These are phyloP conservation scores for Bradysia coprophila DNA, from an alignment of 1,140 invertebrate species.

Conservation along the genomic window DNA sequence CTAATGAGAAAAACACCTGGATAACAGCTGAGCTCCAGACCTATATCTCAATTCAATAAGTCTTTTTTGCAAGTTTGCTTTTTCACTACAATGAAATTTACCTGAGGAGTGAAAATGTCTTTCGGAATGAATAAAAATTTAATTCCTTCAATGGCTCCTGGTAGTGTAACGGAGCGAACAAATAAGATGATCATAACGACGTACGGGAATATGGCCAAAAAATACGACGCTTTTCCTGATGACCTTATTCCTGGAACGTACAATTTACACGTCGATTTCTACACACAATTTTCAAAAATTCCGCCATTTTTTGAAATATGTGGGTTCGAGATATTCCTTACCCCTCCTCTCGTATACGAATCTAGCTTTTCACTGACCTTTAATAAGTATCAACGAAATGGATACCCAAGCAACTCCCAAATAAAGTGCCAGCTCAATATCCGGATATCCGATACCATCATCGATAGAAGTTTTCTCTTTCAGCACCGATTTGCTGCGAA, in stretches of 20 bases:
- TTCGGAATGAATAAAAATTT: slow-evolving; percentile 53
- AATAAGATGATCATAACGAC: slow-evolving; percentile 61
- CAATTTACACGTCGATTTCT: too few species aligned
- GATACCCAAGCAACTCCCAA: slow-evolving; percentile 58
- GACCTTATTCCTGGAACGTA: too few species aligned
- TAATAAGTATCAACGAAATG: slow-evolving; percentile 54
- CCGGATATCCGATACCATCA: slow-evolving; percentile 47
- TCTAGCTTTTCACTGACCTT: too few species aligned
- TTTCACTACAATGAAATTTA: too few species aligned
- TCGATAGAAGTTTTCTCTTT: slow-evolving; percentile 44
- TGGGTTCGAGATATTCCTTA: too few species aligned
- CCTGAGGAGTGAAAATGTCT: too few species aligned
- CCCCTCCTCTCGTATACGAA: too few species aligned
- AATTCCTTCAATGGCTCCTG: slow-evolving; percentile 57
- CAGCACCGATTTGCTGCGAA: slow-evolving; percentile 39
- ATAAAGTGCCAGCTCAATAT: slow-evolving; percentile 57
- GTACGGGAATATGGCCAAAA: slow-evolving; percentile 73
- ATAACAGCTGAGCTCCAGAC: slow-evolving; percentile 71
- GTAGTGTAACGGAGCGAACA: slow-evolving; percentile 48
- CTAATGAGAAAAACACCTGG: slow-evolving; percentile 32
- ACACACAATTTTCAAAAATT: too few species aligned
- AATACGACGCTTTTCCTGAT: slow-evolving; percentile 62
- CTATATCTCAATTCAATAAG: too few species aligned
- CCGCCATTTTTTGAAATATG: too few species aligned
- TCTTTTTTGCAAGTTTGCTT: too few species aligned